These are phyloP conservation scores for Mastomys coucha DNA, from an alignment of 2,113 vertebrate species.

Conservation along the genomic window DNA sequence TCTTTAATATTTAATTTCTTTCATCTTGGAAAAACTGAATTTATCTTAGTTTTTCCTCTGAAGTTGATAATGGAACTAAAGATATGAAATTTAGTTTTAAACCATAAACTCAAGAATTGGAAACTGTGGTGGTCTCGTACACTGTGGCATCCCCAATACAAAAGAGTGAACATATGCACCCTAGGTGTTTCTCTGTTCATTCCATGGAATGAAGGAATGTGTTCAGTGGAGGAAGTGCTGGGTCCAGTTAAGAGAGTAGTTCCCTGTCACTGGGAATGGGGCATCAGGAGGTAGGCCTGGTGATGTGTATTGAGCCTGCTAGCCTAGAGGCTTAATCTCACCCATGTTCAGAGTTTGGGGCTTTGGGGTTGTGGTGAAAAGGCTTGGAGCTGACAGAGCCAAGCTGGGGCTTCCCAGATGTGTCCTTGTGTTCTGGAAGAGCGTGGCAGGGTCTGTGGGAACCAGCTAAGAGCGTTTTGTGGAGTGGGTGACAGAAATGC, in stretches of 20 bases:
- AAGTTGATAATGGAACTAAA: not conserved
- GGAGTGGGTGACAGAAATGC: not conserved
- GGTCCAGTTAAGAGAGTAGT: rapidly evolving
- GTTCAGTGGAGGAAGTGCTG: not conserved
- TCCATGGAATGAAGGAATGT: not conserved
- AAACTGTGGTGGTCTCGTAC: no score
- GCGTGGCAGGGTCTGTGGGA: not conserved
- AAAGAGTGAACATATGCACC: not conserved
- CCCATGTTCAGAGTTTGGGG: not conserved
- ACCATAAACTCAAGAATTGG: not conserved
- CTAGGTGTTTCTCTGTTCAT: rapidly evolving
- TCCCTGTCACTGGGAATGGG: no score
- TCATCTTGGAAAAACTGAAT: not conserved
- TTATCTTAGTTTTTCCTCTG: slow-evolving; percentile 1
- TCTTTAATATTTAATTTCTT: slow-evolving; percentile 30
- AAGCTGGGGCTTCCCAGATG: not conserved
- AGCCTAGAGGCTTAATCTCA: not conserved
- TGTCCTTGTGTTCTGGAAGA: not conserved
- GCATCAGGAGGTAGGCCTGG: not conserved
- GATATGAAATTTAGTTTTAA: not conserved
- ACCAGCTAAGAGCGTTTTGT: not conserved
- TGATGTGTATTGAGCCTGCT: not conserved
- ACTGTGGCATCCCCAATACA: no score
- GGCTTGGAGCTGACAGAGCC: not conserved
- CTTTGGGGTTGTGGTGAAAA: not conserved